Percentiles rank a stretch among this genome's conserved stretches.
phyloP scores from a whole-genome alignment of 2,888 invertebrate species.

The Ectemnius continuus region DNA sequence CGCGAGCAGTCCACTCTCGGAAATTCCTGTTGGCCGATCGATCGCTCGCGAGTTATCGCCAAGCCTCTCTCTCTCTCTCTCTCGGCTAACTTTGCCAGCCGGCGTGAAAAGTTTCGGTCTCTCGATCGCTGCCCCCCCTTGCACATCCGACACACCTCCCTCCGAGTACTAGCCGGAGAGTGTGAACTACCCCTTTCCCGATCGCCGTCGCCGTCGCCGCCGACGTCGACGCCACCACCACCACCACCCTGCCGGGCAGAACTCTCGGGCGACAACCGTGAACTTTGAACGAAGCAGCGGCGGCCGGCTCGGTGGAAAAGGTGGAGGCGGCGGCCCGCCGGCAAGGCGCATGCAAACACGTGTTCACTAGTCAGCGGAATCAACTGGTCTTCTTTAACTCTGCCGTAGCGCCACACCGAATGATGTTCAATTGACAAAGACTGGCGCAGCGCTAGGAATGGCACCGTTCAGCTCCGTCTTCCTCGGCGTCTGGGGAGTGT shows the following conservation, averaged over 20 bases:
- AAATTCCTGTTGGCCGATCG: slow-evolving; percentile 11
- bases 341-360: slow-evolving; percentile 24
- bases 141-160: too few relatives aligned
- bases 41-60: slow-evolving; percentile 16
- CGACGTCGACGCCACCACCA: too few relatives aligned
- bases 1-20: not conserved
- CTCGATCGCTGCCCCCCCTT: slow-evolving; percentile 12
- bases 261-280: slow-evolving; percentile 11
- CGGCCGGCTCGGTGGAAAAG: not conserved
- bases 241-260: slow-evolving; percentile 5
- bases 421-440: slow-evolving; percentile 74
- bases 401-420: slow-evolving; percentile 67
- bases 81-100: slow-evolving; percentile 22
- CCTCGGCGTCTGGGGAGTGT: slow-evolving; percentile 76
- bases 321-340: not conserved
- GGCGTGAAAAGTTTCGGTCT: slow-evolving; percentile 23
- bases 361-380: slow-evolving; percentile 19
- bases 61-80: too few relatives aligned
- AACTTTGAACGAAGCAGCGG: slow-evolving; percentile 11
- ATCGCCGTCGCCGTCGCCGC: slow-evolving; percentile 13
- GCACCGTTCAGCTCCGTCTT: slow-evolving; percentile 75
- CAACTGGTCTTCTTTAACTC: slow-evolving; percentile 34
- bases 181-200: slow-evolving; percentile 27
- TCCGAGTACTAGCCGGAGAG: slow-evolving; percentile 8
- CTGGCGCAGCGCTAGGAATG: slow-evolving; percentile 71